A percentile compares a stretch with the other conserved stretches of the same genome.
phyloP scores from a whole-genome alignment of 2,888 invertebrate genomes.

The Proisotoma minuta region DNA sequence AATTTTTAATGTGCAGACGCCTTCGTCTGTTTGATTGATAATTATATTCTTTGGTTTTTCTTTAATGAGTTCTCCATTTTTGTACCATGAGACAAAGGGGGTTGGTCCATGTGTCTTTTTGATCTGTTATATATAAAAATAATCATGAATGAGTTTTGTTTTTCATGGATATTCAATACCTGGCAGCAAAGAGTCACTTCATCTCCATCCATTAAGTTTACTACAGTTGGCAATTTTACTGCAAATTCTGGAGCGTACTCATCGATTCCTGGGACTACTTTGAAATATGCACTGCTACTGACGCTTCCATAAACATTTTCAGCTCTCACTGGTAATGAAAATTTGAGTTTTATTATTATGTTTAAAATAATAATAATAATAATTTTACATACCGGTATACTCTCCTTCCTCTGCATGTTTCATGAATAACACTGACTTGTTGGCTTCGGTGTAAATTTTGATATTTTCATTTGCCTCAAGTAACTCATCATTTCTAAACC shows the following conservation, averaged over 20 bases:
- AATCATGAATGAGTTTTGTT: too few species aligned
- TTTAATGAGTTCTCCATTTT: slow-evolving; percentile 64
- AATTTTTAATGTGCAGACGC: slow-evolving; percentile 72
- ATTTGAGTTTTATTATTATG: too few species aligned
- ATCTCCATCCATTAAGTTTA: slow-evolving; percentile 85
- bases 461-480: slow-evolving; percentile 54
- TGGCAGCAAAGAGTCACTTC: slow-evolving; percentile 68
- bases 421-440: slow-evolving; percentile 73
- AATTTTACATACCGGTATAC: slow-evolving; percentile 58
- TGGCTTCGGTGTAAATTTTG: slow-evolving; percentile 55
- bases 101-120: slow-evolving; percentile 57
- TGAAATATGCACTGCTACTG: slow-evolving; percentile 72
- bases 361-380: too few species aligned
- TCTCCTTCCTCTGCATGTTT: slow-evolving; percentile 61
- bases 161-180: too few species aligned
- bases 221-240: slow-evolving; percentile 59
- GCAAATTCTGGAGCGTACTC: slow-evolving; percentile 28
- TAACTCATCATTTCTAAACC: slow-evolving; percentile 73
- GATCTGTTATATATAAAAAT: too few species aligned
- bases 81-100: slow-evolving; percentile 73
- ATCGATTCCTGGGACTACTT: slow-evolving; percentile 56
- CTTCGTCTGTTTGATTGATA: slow-evolving; percentile 66
- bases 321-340: slow-evolving; percentile 70
- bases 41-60: slow-evolving; percentile 73
- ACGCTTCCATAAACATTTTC: slow-evolving; percentile 86